Evolutionary conservation across 2,797 vertebrate species (phyloP), one percentile per base, ranked within the genome.

Genomic region (Halcyon badia): DNA sequence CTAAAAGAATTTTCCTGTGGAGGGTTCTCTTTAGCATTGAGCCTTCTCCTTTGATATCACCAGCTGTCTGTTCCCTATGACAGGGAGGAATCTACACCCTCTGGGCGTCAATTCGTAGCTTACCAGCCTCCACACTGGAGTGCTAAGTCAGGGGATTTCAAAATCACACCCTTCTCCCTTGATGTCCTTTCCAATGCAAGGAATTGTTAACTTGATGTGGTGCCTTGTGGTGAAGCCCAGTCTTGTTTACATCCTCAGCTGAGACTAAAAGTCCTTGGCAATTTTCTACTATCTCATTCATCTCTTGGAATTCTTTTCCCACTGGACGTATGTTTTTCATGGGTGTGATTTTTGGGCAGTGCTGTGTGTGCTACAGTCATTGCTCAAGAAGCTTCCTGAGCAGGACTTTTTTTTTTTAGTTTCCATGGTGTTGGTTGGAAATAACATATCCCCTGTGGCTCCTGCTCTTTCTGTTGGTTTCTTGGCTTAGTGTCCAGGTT

Each of bases 241-340:
- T 24, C 87, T 80, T 95, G 87, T 89, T 92, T 83, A 39, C 41
- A 31, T 77, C 72, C 16, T 46, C 51, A 80, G 78, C 60, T 56
- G 66, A 82, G 15, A 37, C 25, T n/a, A 61, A 87, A 66, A 41
- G 33, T 69, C 85, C 48, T 83, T 80, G 87, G 83, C 76, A 85
- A 2, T 85, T 89, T 91, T 52, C 49, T 88, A 2, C 39, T 91
- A 20, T 69, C 83, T 94, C 39, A 5, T 87, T 90, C 56, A 77
- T 66, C 65, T 91, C 48, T 49, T 80, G 75, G 75, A 94, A 79
- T 91, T 87, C 17, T 60, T 89, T 80, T 80, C 57, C 35, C 6
- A 10, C 62, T 73, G 90, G 83, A 85, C 65, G 21, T 89, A 33
- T 18, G 94, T 96, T 95, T 95, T 94, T 75, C 73, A 72, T 79